Conservation (phyloP, 2,888 invertebrate species). For the Axea sp. region DNA sequence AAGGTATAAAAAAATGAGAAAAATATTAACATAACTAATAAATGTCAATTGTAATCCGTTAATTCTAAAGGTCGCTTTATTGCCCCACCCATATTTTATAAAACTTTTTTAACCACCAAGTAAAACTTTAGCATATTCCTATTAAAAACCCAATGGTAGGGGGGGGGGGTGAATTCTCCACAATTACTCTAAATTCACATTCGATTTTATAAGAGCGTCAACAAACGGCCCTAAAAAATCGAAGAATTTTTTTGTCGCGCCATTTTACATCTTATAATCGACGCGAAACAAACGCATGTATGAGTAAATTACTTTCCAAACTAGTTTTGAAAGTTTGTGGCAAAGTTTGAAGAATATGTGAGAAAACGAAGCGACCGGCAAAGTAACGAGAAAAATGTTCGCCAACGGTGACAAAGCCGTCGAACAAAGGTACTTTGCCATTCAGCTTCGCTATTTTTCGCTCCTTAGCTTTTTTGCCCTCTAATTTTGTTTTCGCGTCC, state of each 20-base stretch:
- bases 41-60: too few relatives aligned
- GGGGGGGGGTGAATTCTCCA: too few relatives aligned
- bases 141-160: too few relatives aligned
- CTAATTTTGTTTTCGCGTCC: conserved; percentile 6
- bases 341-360: conserved; percentile 47
- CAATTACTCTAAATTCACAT: too few relatives aligned
- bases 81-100: too few relatives aligned
- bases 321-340: conserved; percentile 46
- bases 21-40: too few relatives aligned
- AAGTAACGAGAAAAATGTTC: conserved; percentile 45
- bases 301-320: conserved; percentile 50
- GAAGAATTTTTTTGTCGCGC: neutral
- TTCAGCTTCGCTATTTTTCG: conserved; percentile 1
- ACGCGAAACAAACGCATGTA: conserved; percentile 41
- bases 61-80: too few relatives aligned
- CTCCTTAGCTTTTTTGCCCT: neutral
- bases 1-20: too few relatives aligned
- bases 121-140: too few relatives aligned
- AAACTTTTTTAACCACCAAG: too few relatives aligned
- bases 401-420: conserved; percentile 27
- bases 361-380: conserved; percentile 35
- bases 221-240: too few relatives aligned
- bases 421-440: conserved; percentile 36
- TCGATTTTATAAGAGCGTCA: too few relatives aligned
- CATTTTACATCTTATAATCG: conserved; percentile 21